phyloP scores from a whole-genome alignment of 1,140 invertebrate species.

The Calliphora vicina region DNA sequence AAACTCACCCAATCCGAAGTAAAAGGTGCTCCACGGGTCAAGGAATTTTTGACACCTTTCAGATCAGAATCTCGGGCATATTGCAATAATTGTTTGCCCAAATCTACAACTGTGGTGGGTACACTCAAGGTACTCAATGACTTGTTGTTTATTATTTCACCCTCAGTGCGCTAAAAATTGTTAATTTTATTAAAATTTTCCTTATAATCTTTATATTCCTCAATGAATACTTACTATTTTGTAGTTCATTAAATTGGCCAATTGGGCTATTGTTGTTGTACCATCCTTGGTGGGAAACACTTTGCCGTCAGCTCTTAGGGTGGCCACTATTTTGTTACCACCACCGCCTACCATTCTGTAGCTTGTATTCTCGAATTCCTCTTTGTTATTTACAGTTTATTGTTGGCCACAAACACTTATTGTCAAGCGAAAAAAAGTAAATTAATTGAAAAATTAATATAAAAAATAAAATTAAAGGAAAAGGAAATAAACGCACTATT shows the following conservation, averaged over 20 bases:
- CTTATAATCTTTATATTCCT: background rate
- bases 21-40: constrained; percentile 88
- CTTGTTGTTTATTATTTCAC: constrained; percentile 46
- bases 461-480: constrained; percentile 32
- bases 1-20: constrained; percentile 86
- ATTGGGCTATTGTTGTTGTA: constrained; percentile 40
- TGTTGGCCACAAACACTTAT: background rate
- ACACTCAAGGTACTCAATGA: constrained; percentile 42
- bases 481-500: constrained; percentile 35
- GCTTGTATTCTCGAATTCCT: background rate
- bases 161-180: constrained; percentile 51
- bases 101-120: constrained; percentile 51
- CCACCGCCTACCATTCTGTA: constrained; percentile 41
- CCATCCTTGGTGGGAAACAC: constrained; percentile 46
- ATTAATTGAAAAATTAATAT: background rate
- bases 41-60: constrained; percentile 78
- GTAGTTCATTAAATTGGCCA: constrained; percentile 54
- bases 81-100: constrained; percentile 81
- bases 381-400: background rate
- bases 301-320: constrained; percentile 57
- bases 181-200: too few species aligned
- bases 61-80: constrained; percentile 81
- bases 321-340: constrained; percentile 57
- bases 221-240: constrained; percentile 52
- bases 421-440: background rate